phyloP scores from a whole-genome alignment of 2,797 vertebrate species.

The Bufotes viridis region DNA sequence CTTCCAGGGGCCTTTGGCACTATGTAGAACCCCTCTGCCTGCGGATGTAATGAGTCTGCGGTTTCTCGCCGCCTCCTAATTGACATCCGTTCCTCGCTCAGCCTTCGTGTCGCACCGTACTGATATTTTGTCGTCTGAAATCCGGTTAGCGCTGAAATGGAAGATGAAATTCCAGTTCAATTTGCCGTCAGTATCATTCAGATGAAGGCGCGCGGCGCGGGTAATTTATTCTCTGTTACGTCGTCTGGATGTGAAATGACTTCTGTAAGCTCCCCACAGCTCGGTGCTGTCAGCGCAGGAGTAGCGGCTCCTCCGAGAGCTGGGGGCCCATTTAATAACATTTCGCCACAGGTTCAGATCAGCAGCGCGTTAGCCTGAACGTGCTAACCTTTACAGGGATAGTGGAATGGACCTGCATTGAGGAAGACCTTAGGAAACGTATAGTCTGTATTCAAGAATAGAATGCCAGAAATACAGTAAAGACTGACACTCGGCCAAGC shows the following conservation, averaged over 20 bases:
- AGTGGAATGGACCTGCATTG: not conserved
- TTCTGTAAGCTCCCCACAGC: constrained; percentile 10
- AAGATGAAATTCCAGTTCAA: constrained; percentile 57
- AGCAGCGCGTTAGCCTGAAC: not conserved
- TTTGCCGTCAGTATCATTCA: constrained; percentile 51
- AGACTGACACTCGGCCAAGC: no score
- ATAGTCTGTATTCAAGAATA: no score
- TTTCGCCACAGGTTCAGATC: not conserved
- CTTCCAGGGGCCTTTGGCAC: no score
- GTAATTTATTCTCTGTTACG: constrained; percentile 52
- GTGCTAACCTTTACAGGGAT: not conserved
- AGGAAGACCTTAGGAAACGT: no score
- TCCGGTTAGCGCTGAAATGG: constrained; percentile 35
- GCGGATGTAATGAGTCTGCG: not conserved
- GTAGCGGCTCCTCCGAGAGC: not conserved
- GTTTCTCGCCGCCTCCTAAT: constrained; percentile 23
- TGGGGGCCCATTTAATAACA: constrained; percentile 18
- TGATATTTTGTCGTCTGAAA: constrained; percentile 49
- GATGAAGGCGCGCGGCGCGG: constrained; percentile 36
- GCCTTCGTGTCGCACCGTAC: constrained; percentile 23
- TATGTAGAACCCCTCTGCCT: not conserved
- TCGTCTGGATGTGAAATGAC: constrained; percentile 4
- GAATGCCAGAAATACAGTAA: no score
- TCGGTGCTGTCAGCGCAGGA: constrained; percentile 10
- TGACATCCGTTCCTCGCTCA: constrained; percentile 41